phyloP scores from a whole-genome alignment of 1,140 invertebrate species.

The Caenorhabditis briggsae region DNA sequence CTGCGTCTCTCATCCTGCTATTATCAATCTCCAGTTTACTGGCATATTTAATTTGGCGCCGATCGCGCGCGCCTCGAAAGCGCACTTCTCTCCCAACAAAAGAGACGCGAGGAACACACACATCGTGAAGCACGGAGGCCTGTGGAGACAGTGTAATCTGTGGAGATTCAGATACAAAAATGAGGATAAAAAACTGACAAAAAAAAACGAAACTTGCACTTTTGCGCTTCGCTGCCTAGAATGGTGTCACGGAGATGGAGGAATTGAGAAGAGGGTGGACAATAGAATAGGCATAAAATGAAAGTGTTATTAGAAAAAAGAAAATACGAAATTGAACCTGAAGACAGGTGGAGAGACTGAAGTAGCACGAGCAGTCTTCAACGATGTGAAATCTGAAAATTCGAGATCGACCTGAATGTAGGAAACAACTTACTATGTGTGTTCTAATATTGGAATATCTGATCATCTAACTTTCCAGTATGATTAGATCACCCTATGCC shows the following conservation, averaged over 20 bases:
- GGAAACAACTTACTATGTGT: too few relatives aligned
- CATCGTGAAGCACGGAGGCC: constrained; percentile 25
- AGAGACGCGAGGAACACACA: constrained; percentile 14
- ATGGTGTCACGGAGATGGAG: constrained; percentile 42
- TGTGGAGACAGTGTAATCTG: neutral
- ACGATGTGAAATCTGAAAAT: too few relatives aligned
- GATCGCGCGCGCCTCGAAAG: constrained; percentile 16
- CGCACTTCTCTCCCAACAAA: constrained; percentile 15
- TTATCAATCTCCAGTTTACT: neutral
- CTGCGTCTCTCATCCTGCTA: neutral
- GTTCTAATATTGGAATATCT: too few relatives aligned
- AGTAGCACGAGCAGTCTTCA: too few relatives aligned
- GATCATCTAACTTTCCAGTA: too few relatives aligned
- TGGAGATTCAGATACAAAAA: constrained; percentile 20
- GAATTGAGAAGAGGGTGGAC: neutral
- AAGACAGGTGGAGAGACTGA: too few relatives aligned
- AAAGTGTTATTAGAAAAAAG: neutral
- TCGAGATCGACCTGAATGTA: too few relatives aligned
- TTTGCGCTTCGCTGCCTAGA: constrained; percentile 46
- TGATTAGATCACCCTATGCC: too few relatives aligned
- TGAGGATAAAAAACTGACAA: neutral
- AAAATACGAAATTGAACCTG: neutral
- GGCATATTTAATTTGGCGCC: constrained; percentile 53
- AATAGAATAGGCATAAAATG: neutral
- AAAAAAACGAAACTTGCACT: constrained; percentile 36